Base-by-base conservation (phyloP, 2,113 vertebrate genomes). In the Xenopus borealis region DNA sequence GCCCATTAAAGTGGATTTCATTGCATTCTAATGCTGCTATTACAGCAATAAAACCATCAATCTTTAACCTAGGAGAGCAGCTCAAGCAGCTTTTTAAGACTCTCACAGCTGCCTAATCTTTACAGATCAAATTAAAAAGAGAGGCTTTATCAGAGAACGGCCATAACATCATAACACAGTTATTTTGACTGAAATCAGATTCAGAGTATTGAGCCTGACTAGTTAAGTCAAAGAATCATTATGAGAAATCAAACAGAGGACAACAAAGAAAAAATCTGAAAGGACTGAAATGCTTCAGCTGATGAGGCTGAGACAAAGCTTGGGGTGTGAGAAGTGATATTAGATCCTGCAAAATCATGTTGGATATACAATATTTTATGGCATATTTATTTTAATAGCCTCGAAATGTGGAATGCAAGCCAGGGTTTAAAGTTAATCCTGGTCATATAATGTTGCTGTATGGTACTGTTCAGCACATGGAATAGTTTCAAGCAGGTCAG, bases 11-110 rank as follows among this genome's bases (percentile, higher is more conserved):
- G 68, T 81, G 82, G 86, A 79, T 85, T 61, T 79, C 81, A 80
- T 80, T 85, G 73, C 82, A 83, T 89, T 86, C 86, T 89, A 87
- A 90, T 89, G 87, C 80, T 78, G 84, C 80, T 84, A 91, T 91
- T 90, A 89, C 88, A 89, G 90, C 89, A 88, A 91, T 83, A 74
- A 80, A 85, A 84, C 82, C 88, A 77, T 77, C 74, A 77, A 77
- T 77, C 74, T 77, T 62, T 77, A 77, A 77, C 74, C 74, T 70
- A 77, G 67, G 67, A 77, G 74, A 70, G 70, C 66, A 70, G 74
- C 66, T 53, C 74, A 70, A 64, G 74, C 66, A 77, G 74, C 74
- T 70, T 77, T 77, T 77, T 77, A 77, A 77, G 74, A 77, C 74
- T 77, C 74, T 77, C 74, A 70, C 74, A 77, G 74, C 74, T 77